Percentiles rank a stretch among this genome's conserved stretches.
These are phyloP conservation scores for Bombus terrestris DNA, from an alignment of 1,140 invertebrate species.

Conservation along the genomic window DNA sequence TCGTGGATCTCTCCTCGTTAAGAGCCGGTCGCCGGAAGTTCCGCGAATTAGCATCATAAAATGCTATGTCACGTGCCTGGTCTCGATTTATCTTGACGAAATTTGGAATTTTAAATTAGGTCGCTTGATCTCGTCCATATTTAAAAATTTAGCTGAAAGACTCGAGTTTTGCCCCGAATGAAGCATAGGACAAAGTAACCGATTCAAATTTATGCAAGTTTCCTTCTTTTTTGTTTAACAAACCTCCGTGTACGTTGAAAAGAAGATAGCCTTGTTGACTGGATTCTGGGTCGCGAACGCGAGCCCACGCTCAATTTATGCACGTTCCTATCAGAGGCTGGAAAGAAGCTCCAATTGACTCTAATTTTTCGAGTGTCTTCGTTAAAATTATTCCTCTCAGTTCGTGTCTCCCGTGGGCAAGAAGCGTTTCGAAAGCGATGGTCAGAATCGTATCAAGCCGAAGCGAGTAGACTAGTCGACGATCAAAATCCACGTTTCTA, in stretches of 20 bases:
- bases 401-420: no score
- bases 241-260: not conserved
- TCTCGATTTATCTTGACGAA: not conserved
- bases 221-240: not conserved
- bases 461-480: no score
- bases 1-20: conserved; percentile 15
- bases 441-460: no score
- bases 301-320: conserved; percentile 46
- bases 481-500: no score
- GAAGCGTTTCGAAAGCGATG: not conserved
- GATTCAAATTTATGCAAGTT: conserved; percentile 8
- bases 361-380: conserved; percentile 44
- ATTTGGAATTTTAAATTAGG: not conserved
- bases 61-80: not conserved
- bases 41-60: conserved; percentile 30
- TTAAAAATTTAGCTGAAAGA: not conserved
- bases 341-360: conserved; percentile 40
- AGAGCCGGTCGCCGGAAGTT: not conserved
- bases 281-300: conserved; percentile 29
- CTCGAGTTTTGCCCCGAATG: not conserved
- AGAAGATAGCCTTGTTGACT: not conserved
- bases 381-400: conserved; percentile 26
- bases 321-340: conserved; percentile 36
- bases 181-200: not conserved
- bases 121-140: not conserved